Conservation (phyloP, 2,888 invertebrate species). For the Choreutis nemorana region DNA sequence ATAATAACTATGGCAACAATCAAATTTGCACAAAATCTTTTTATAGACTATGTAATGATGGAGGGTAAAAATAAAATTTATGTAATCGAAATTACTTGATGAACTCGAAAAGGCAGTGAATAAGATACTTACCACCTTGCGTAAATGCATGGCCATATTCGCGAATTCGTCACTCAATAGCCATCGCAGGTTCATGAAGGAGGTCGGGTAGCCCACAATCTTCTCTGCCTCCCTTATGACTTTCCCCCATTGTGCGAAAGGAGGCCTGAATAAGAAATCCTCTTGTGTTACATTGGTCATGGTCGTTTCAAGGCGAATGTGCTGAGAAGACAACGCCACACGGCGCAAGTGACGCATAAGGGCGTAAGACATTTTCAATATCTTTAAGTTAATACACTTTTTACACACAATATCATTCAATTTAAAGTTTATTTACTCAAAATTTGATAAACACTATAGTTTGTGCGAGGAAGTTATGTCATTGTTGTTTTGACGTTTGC, state of each 20-base stretch:
- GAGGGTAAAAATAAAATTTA: no score
- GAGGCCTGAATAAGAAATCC: constrained; percentile 51
- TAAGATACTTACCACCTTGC: constrained; percentile 60
- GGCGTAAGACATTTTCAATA: constrained; percentile 38
- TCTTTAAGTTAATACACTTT: constrained; percentile 11
- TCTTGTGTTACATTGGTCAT: constrained; percentile 50
- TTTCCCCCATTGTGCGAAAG: constrained; percentile 49
- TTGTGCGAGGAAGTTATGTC: constrained; percentile 25
- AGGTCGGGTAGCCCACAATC: constrained; percentile 66
- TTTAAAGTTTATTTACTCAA: constrained; percentile 12
- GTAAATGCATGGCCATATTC: constrained; percentile 63
- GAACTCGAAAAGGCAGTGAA: no score
- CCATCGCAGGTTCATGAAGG: constrained; percentile 69
- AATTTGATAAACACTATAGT: constrained; percentile 18
- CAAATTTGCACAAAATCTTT: no score
- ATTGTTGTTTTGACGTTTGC: constrained; percentile 35
- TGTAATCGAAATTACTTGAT: no score
- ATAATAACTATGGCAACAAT: no score
- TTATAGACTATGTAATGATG: no score
- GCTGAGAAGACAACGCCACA: constrained; percentile 32
- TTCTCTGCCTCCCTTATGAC: constrained; percentile 59
- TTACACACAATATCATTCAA: constrained; percentile 23
- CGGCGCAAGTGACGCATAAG: constrained; percentile 47
- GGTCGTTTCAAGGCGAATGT: constrained; percentile 43
- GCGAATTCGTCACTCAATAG: constrained; percentile 70